Percentiles rank a stretch among this genome's conserved stretches.
Conservation (phyloP, 2,113 vertebrate species). For the Rissa tridactyla region DNA sequence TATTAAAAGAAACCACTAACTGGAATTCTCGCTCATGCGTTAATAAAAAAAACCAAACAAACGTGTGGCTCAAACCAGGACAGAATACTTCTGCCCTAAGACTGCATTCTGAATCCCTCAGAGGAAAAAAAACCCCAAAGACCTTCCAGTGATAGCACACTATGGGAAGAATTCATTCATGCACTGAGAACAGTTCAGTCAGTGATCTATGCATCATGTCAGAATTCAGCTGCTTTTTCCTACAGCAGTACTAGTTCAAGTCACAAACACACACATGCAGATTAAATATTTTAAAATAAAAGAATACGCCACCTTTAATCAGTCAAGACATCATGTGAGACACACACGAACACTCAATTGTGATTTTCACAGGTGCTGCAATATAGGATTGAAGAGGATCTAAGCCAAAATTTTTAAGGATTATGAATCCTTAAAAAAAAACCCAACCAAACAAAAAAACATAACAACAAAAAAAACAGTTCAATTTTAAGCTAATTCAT, state of each 20-base stretch:
- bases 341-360: background rate
- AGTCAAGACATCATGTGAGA: background rate
- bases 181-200: background rate
- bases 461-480: background rate
- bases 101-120: background rate
- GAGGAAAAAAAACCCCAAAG: background rate
- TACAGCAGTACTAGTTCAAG: background rate
- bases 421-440: background rate
- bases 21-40: background rate
- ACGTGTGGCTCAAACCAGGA: background rate
- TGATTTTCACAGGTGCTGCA: background rate
- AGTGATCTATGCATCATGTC: background rate
- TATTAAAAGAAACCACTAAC: background rate
- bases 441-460: background rate
- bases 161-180: fast-evolving
- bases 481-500: background rate
- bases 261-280: background rate
- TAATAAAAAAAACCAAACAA: background rate
- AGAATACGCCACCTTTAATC: background rate
- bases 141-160: background rate
- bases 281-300: background rate
- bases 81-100: background rate
- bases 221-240: background rate
- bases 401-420: background rate
- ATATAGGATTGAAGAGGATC: background rate